phyloP scores from a whole-genome alignment of 2,113 vertebrate species.

The Phaethornis superciliosus region DNA sequence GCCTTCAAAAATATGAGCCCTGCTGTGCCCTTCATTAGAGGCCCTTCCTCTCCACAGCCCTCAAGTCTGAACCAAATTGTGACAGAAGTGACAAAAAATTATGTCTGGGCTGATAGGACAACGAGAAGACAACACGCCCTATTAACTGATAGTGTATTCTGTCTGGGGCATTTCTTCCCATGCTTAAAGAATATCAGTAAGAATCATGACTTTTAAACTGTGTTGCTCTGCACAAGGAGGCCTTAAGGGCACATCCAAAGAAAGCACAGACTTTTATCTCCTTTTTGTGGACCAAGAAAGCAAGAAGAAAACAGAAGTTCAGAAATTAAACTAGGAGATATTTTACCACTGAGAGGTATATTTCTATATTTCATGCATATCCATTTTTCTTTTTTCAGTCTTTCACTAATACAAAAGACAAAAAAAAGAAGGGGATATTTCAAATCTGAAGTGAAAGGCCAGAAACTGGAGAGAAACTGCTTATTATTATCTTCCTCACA shows the following conservation, averaged over 20 bases:
- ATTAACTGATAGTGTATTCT: not conserved
- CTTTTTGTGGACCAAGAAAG: not conserved
- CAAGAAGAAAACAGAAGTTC: not conserved
- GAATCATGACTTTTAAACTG: not conserved
- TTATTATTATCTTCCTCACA: not conserved
- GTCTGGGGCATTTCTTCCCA: not conserved
- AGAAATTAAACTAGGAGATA: not conserved
- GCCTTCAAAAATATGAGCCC: not conserved
- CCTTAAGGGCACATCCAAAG: not conserved
- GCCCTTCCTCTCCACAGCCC: not conserved
- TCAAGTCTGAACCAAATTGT: not conserved
- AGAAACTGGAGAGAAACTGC: not conserved
- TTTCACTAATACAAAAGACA: not conserved
- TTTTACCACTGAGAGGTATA: not conserved
- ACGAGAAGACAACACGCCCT: not conserved
- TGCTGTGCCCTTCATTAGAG: not conserved
- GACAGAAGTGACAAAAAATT: not conserved
- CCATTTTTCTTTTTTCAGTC: not conserved
- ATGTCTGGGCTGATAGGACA: not conserved
- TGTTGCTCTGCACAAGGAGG: not conserved
- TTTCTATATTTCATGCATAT: not conserved
- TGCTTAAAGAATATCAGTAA: not conserved
- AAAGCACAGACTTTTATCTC: not conserved
- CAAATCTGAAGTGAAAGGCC: slow-evolving; percentile 11
- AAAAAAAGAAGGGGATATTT: not conserved